Evolutionary conservation across 2,113 vertebrate genomes (phyloP).

Genomic region (Chelonoidis abingdonii): DNA sequence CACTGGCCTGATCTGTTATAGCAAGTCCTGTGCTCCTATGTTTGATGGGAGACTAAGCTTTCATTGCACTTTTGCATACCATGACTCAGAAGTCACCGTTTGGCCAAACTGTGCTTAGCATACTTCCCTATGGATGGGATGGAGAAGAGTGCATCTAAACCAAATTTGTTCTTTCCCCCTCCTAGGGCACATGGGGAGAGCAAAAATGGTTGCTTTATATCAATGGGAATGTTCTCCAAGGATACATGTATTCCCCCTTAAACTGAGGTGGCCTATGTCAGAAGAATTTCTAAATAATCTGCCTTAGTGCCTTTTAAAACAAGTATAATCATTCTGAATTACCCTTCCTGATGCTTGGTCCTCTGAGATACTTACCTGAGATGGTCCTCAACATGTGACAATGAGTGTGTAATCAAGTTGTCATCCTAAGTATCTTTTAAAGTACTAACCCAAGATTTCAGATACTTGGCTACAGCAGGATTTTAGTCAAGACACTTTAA

Average conservation of each 20-base stretch:
- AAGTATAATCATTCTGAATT: background rate
- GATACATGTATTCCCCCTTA: background rate
- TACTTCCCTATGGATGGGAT: background rate
- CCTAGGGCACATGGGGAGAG: background rate
- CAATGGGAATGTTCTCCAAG: background rate
- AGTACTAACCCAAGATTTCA: background rate
- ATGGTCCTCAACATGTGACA: background rate
- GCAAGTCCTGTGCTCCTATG: background rate
- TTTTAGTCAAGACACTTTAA: background rate
- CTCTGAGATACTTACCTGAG: background rate
- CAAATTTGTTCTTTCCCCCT: background rate
- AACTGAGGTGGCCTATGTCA: background rate
- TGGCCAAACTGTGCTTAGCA: background rate
- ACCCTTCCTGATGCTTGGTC: background rate
- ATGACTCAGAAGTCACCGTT: background rate
- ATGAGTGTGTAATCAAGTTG: background rate
- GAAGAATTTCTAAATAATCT: background rate
- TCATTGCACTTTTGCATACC: background rate
- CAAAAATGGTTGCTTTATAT: background rate
- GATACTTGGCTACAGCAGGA: background rate
- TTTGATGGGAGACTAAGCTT: background rate
- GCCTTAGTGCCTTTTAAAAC: background rate
- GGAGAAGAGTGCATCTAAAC: background rate
- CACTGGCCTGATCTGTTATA: background rate
- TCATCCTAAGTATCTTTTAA: background rate